A percentile compares a stretch with the other conserved stretches of the same genome.
These are phyloP conservation scores for Cydia splendana DNA, from an alignment of 1,140 invertebrate genomes.

Conservation along the genomic window DNA sequence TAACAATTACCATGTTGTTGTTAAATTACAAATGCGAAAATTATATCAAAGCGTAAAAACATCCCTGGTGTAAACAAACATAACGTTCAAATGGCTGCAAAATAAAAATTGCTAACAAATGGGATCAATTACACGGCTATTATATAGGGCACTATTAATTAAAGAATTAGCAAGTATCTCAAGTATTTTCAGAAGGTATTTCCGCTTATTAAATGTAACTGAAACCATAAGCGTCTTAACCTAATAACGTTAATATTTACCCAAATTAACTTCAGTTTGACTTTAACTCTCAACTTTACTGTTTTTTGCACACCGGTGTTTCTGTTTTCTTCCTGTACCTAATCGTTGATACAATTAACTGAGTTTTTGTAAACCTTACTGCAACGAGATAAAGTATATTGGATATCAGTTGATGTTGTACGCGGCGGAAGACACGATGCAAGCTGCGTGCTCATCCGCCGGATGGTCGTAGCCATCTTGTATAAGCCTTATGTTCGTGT, in stretches of 20 bases:
- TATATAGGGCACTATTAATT: neutral
- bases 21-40: too few species aligned
- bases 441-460: constrained; percentile 46
- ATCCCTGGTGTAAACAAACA: neutral
- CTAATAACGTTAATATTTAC: neutral
- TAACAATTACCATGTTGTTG: too few species aligned
- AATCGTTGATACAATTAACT: neutral
- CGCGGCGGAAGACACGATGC: constrained; percentile 47
- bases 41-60: too few species aligned
- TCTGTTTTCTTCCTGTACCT: neutral
- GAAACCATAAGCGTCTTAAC: neutral
- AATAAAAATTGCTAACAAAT: neutral
- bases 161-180: neutral
- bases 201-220: neutral
- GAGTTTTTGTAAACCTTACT: neutral
- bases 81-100: neutral
- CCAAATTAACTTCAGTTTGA: neutral
- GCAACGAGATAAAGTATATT: neutral
- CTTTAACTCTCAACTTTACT: too few species aligned
- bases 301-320: neutral
- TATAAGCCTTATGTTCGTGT: neutral
- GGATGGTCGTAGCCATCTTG: constrained; percentile 33
- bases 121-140: neutral
- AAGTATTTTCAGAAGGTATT: neutral
- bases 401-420: neutral